Base-by-base conservation (phyloP, 92 coral and sea anemone genomes). In the Palythoa caribaeorum region DNA sequence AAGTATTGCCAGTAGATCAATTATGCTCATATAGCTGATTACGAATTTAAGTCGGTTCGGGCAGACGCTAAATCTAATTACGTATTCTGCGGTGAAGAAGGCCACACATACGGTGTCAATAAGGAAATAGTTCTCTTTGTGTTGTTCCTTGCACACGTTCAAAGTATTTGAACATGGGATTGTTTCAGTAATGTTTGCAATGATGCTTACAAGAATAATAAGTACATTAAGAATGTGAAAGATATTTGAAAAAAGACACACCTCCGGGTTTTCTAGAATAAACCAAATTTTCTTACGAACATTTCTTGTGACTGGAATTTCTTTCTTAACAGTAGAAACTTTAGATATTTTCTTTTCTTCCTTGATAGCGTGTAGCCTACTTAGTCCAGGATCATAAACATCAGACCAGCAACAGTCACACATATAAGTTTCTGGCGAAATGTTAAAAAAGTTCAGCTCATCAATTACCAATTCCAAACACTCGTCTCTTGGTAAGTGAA, bases 401-500 rank as follows among this genome's bases (percentile, higher is more conserved):
- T 93, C 94, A 3, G 80, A 66, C 98, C 98, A 95, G 54, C 98
- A 95, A 16, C 92, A 91, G 20, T 89, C 81, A 60, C 98, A 95
- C 53, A 93, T 70, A 76, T 91, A 80, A 39, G 84, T 76, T 48
- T 90, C 87, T 13, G 94, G 28, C 28, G 28, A 87, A 35, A 95
- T 80, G 20, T 93, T 95, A 73, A 95, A 95, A 73, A 93, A 95
- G 3, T 87, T 71, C 37, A 93, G 79, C 60, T 95, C 98, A 54
- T 95, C 98, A 19, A 95, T 78, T 57, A 95, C 89, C 17, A 88
- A 90, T 19, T 94, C 91, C 35, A 90, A 80, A 60, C 98, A 95
- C 52, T 95, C 98, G 40, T 95, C 98, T 37, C 87, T 92, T 6
- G 98, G 98, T 47, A 92, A 89, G 38, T 95, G 98, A 11, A 95